Percentiles rank a stretch among this genome's conserved stretches.
Evolutionary conservation across 2,888 invertebrate genomes (phyloP).

Genomic region (Rhorus exstirpatorius): DNA sequence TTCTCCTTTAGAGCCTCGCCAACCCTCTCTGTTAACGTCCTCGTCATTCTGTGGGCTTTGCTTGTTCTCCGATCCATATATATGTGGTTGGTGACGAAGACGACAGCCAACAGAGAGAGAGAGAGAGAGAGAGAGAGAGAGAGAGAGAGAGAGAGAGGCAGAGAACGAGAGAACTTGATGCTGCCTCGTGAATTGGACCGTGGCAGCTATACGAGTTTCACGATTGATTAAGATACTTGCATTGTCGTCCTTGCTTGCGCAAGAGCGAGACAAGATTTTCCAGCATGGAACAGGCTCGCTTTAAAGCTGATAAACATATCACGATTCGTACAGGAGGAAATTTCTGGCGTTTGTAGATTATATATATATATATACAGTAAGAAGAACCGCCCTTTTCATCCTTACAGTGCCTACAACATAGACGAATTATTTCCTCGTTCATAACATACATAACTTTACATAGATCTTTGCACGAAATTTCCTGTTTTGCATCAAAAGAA

Average conservation of each 20-base stretch:
- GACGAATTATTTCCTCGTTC: not conserved
- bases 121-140: constrained; percentile 11
- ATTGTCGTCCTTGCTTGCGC: constrained; percentile 27
- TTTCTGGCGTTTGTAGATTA: constrained; percentile 26
- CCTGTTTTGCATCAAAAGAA: too few species aligned
- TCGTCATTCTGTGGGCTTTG: constrained; percentile 45
- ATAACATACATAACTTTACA: not conserved
- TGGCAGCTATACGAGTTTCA: constrained; percentile 31
- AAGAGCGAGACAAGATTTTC: constrained; percentile 33
- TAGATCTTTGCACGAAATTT: too few species aligned
- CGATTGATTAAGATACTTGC: constrained; percentile 56
- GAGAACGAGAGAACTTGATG: constrained; percentile 14
- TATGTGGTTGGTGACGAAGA: constrained; percentile 16
- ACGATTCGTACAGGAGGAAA: constrained; percentile 4
- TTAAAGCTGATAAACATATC: constrained; percentile 40
- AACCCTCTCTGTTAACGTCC: constrained; percentile 26
- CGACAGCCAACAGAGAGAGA: constrained; percentile 5
- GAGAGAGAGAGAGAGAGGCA: not conserved
- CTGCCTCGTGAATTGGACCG: constrained; percentile 36
- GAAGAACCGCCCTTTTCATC: not conserved
- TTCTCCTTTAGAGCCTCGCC: constrained; percentile 13
- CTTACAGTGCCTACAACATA: constrained; percentile 2
- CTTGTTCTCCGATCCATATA: constrained; percentile 17
- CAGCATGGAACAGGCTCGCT: not conserved
- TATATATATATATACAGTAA: not conserved